Percentiles rank a stretch among this genome's conserved stretches.
Conservation (phyloP, 2,797 vertebrate genomes). For the Dromococcyx pavoninus region DNA sequence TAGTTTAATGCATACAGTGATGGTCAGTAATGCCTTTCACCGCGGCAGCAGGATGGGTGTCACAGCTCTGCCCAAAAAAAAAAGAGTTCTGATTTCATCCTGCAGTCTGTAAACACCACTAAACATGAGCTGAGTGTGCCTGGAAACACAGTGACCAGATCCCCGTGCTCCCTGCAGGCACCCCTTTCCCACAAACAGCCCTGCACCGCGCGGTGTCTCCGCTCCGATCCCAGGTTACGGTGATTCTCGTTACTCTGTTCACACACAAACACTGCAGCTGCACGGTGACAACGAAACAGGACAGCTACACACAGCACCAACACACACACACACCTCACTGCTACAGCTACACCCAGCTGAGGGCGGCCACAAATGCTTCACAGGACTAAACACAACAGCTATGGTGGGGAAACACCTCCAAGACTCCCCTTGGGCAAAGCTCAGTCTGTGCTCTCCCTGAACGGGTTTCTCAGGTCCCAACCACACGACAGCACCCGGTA, state of each 20-base stretch:
- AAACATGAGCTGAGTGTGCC: neutral
- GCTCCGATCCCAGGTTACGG: neutral
- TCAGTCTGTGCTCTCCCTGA: neutral
- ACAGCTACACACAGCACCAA: neutral
- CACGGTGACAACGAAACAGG: neutral
- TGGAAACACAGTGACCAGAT: accelerated
- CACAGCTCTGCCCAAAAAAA: neutral
- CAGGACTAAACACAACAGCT: neutral
- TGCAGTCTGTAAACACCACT: neutral
- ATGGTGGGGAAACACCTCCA: neutral
- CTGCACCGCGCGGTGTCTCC: accelerated
- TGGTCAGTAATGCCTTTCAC: neutral
- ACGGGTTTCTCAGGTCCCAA: neutral
- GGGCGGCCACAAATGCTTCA: neutral
- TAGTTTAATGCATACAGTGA: conserved; percentile 11
- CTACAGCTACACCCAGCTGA: neutral
- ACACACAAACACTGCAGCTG: neutral
- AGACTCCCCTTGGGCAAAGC: neutral
- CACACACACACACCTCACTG: neutral
- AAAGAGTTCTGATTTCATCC: accelerated
- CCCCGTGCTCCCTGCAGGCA: accelerated
- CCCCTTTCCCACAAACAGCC: neutral
- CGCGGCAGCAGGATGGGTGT: neutral
- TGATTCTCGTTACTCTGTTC: neutral
- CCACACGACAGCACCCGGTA: accelerated